Base-by-base conservation (phyloP, 2,113 vertebrate genomes). In the Desmodus rotundus region DNA sequence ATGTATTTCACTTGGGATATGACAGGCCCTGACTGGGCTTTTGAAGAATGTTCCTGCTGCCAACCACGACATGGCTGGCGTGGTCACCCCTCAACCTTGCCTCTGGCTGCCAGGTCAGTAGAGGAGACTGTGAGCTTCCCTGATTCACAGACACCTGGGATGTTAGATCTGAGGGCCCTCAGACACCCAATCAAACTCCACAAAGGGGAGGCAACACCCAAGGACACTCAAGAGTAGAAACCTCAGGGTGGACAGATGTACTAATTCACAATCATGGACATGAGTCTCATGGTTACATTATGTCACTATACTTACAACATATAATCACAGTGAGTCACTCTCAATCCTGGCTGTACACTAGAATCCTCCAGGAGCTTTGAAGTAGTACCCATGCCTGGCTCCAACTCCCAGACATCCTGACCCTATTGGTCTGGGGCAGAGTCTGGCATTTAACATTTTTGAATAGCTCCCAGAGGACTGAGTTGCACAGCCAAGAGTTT, bases 1-100 rank as follows among this genome's bases (percentile, higher is more conserved):
- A 2, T 43, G n/a, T 91, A 78, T 92, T 50, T 97, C 94, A 83
- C 56, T 61, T 26, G 13, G 24, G 68, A 20, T 74, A n/a, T 94
- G 95, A 82, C 86, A 93, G 78, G 36, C 45, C 61, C 41, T 61
- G 65, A 10, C 5, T 7, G 80, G 36, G 70, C 45, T 54, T 87
- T n/a, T 47, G 63, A 94, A 85, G 63, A 54, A 7, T 77, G 80
- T 80, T 54, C 47, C 65, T 20, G 54, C n/a, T 17, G 33, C 58
- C 26, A 12, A 16, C 9, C 17, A 56, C 1, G 1, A 65, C 45
- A 43, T 8, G 38, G 9, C 36, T 63, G 52, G 3, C 0, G 4
- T 10, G 45, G 43, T 68, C 76, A 31, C 77, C 73, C 9, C n/a
- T 36, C 47, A 26, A 12, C 33, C 16, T 89, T 0, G 1, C 76